Evolutionary conservation across 2,113 vertebrate species (phyloP).

Genomic region (Lepus timidus): DNA sequence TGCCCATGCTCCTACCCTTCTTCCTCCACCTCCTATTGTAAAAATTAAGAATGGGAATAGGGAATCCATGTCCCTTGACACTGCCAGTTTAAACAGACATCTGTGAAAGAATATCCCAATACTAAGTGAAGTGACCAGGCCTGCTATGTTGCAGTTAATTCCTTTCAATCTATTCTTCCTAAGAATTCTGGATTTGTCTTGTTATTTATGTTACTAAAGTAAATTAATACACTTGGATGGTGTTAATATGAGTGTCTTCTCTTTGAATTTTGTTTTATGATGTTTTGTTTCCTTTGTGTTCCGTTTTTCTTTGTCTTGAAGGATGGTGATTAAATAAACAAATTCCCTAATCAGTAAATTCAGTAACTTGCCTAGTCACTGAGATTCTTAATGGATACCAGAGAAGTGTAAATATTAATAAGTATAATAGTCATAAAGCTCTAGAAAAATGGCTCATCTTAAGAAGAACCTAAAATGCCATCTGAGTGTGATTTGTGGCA

Average conservation of each 20-base stretch:
- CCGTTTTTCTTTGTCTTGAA: conserved; percentile 26
- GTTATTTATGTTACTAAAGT: not conserved
- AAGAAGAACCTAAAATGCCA: not conserved
- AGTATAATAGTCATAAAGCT: not conserved
- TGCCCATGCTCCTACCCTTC: too few relatives aligned
- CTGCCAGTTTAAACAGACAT: conserved; percentile 47
- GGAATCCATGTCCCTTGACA: not conserved
- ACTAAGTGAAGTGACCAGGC: conserved; percentile 26
- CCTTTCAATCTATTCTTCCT: conserved; percentile 39
- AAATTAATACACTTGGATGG: conserved; percentile 19
- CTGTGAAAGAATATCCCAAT: conserved; percentile 19
- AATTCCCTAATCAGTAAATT: conserved; percentile 4
- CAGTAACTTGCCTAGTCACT: not conserved
- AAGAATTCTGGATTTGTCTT: conserved; percentile 18
- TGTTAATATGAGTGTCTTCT: not conserved
- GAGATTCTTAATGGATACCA: not conserved
- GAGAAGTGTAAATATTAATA: not conserved
- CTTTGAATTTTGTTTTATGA: not conserved
- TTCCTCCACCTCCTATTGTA: too few relatives aligned
- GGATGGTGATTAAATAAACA: not conserved
- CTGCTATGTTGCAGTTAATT: not conserved
- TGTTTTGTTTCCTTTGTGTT: not conserved
- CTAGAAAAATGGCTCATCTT: not conserved
- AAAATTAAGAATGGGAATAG: too few relatives aligned
- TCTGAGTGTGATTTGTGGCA: not conserved